These are phyloP conservation scores for Macrochelys suwanniensis DNA, from an alignment of 2,797 vertebrate species.

Conservation along the genomic window DNA sequence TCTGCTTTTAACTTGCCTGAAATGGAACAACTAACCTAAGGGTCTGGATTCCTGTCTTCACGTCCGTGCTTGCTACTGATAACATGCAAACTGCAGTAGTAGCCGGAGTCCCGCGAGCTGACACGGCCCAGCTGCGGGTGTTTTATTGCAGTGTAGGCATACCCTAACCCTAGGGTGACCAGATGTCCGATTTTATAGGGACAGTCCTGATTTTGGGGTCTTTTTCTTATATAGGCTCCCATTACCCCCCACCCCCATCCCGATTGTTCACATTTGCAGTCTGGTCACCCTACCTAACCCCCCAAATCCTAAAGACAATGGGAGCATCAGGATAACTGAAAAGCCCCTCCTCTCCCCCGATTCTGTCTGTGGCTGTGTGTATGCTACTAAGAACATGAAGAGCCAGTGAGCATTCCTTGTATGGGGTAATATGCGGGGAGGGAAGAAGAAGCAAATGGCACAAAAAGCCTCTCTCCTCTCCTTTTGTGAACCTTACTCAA, in stretches of 20 bases:
- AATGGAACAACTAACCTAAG: conserved; percentile 12
- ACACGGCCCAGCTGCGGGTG: neutral
- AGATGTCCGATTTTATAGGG: too few species aligned
- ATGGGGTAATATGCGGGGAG: neutral
- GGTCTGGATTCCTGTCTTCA: neutral
- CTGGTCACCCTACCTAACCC: too few species aligned
- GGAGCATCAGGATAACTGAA: neutral
- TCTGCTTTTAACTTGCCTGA: neutral
- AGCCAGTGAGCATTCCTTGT: neutral
- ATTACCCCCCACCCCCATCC: too few species aligned
- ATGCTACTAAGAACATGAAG: neutral
- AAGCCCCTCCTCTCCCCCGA: neutral
- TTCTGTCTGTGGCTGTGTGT: neutral
- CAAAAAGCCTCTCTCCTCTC: neutral
- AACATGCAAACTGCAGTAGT: too few species aligned
- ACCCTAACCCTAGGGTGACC: neutral
- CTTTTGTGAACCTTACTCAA: neutral
- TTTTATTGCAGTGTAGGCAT: neutral
- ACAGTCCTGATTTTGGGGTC: too few species aligned
- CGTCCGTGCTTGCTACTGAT: neutral
- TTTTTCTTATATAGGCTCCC: too few species aligned
- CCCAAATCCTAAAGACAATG: neutral
- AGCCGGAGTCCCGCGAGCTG: neutral
- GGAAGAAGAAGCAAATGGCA: neutral
- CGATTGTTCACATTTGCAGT: too few species aligned